These are phyloP conservation scores for Cathartes aura DNA, from an alignment of 2,113 vertebrate species.

Conservation along the genomic window DNA sequence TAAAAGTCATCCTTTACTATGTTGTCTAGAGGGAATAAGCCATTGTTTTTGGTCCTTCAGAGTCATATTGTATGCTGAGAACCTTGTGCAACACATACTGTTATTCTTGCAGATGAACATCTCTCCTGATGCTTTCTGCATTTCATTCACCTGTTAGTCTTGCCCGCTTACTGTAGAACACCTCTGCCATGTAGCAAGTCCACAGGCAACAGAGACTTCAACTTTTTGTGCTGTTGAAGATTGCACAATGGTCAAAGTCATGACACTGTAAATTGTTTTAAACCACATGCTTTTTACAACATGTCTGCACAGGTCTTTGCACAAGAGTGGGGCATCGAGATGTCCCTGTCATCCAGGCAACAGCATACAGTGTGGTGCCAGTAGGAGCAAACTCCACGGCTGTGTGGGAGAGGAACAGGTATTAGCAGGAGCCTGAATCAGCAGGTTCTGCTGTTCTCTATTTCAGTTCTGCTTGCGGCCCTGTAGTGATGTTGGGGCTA, in stretches of 20 bases:
- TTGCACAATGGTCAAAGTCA: background rate
- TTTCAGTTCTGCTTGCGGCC: background rate
- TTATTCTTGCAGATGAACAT: background rate
- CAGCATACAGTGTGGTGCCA: background rate
- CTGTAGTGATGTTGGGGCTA: background rate
- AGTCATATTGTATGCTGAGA: background rate
- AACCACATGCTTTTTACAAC: background rate
- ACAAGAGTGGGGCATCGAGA: rapidly evolving
- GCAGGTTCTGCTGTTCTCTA: background rate
- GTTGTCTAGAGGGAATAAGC: background rate
- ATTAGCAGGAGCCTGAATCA: background rate
- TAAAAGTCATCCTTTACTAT: background rate
- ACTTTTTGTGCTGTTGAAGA: background rate
- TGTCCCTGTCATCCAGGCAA: background rate
- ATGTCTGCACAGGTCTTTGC: background rate
- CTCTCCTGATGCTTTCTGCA: background rate
- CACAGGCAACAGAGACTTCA: background rate
- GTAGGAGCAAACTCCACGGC: background rate
- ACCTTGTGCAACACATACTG: background rate
- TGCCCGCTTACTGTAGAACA: background rate
- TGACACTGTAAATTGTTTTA: background rate
- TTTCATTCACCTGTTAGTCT: background rate
- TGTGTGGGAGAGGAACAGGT: background rate
- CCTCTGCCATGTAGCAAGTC: background rate
- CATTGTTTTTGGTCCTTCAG: background rate